These are phyloP conservation scores for Cettia cetti DNA, from an alignment of 2,113 vertebrate species.

Conservation along the genomic window DNA sequence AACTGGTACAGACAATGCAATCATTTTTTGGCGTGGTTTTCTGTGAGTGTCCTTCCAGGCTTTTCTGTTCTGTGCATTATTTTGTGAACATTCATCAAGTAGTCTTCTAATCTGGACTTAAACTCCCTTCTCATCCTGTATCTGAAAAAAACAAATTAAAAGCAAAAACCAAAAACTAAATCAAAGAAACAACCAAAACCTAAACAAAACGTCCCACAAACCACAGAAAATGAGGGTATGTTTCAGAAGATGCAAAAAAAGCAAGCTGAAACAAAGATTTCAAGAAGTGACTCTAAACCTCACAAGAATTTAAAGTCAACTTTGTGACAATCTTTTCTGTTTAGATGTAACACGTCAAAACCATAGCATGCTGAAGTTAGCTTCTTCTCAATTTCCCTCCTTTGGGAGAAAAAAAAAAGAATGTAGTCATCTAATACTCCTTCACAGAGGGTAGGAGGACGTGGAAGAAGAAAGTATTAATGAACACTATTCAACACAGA, in stretches of 20 bases:
- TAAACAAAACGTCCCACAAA: not conserved
- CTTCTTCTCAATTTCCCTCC: not conserved
- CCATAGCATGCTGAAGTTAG: not conserved
- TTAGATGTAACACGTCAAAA: not conserved
- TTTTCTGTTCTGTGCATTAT: not conserved
- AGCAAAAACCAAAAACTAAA: not conserved
- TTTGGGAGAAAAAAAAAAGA: not conserved
- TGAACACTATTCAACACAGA: constrained; percentile 38
- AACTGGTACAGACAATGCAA: not conserved
- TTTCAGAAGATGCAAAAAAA: not conserved
- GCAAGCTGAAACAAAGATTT: not conserved
- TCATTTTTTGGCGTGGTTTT: not conserved
- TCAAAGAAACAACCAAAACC: not conserved
- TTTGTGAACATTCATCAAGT: not conserved
- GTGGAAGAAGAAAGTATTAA: constrained; percentile 43
- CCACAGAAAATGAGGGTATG: fast-evolving
- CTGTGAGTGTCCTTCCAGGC: not conserved
- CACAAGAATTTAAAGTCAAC: not conserved
- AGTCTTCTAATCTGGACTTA: not conserved
- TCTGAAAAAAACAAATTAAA: not conserved
- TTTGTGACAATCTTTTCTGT: not conserved
- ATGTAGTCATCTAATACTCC: not conserved
- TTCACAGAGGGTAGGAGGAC: not conserved
- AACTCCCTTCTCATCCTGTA: not conserved
- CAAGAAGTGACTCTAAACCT: not conserved